These are phyloP conservation scores for Agrochola litura DNA, from an alignment of 2,888 invertebrate genomes.

Conservation along the genomic window DNA sequence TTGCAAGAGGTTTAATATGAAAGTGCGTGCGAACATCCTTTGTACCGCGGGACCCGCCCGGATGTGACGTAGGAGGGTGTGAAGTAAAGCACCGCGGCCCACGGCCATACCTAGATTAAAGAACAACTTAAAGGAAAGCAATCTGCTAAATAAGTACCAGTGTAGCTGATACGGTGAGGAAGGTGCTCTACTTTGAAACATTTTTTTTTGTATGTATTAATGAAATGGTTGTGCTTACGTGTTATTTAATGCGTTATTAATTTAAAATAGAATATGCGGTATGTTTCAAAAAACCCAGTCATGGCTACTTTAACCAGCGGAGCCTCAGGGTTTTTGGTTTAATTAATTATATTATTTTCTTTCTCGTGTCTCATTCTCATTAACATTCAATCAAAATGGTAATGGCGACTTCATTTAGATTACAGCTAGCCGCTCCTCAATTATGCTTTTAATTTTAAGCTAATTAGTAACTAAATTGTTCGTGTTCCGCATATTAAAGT, in stretches of 20 bases:
- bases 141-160: conserved; percentile 90
- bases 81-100: conserved; percentile 64
- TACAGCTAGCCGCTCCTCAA: conserved; percentile 43
- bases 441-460: conserved; percentile 51
- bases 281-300: conserved; percentile 26
- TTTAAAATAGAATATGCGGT: neutral
- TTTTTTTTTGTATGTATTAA: neutral
- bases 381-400: conserved; percentile 53
- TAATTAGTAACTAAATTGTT: conserved; percentile 61
- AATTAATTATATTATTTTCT: conserved; percentile 49
- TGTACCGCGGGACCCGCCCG: conserved; percentile 53
- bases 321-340: conserved; percentile 27
- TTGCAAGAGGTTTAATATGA: conserved; percentile 57
- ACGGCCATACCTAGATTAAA: conserved; percentile 87
- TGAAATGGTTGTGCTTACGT: neutral
- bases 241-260: conserved; percentile 4
- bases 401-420: conserved; percentile 50
- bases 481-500: conserved; percentile 53
- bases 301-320: conserved; percentile 41
- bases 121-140: conserved; percentile 91
- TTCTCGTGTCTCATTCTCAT: conserved; percentile 52
- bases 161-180: conserved; percentile 65
- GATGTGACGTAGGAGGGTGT: conserved; percentile 67
- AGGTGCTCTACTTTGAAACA: conserved; percentile 78
- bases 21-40: conserved; percentile 66